phyloP scores from a whole-genome alignment of 2,797 vertebrate genomes.

The Labroides dimidiatus region DNA sequence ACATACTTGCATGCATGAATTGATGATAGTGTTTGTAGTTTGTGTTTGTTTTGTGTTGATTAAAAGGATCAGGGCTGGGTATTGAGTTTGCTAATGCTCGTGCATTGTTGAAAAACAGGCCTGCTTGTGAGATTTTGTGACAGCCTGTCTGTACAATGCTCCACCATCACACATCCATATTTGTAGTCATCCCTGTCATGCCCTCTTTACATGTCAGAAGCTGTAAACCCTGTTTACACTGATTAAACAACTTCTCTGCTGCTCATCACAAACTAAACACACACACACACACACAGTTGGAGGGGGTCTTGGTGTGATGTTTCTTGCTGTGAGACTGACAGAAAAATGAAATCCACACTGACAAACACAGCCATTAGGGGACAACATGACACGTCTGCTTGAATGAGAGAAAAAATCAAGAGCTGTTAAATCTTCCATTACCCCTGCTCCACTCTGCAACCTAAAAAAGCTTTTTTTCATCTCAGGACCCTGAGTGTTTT shows the following conservation, averaged over 20 bases:
- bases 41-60: too few species aligned
- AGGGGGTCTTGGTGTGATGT: not conserved
- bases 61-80: too few species aligned
- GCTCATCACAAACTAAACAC: not conserved
- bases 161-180: not conserved
- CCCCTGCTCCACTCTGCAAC: conserved; percentile 7
- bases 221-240: not conserved
- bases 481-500: conserved; percentile 56
- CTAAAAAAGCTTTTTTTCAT: conserved; percentile 53
- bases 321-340: conserved; percentile 39
- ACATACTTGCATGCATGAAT: too few species aligned
- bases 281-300: not conserved
- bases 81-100: too few species aligned
- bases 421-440: conserved; percentile 51
- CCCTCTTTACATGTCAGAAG: conserved; percentile 4
- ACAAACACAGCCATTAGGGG: conserved; percentile 51
- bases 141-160: not conserved
- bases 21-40: too few species aligned
- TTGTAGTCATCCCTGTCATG: conserved; percentile 14
- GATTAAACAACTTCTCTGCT: conserved; percentile 20
- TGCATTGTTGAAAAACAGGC: not conserved
- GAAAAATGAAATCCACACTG: conserved; percentile 49
- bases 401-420: conserved; percentile 28
- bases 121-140: not conserved
- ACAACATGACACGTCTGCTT: conserved; percentile 20